A percentile compares a stretch with the other conserved stretches of the same genome.
These are phyloP conservation scores for Nasua narica DNA, from an alignment of 2,797 vertebrate species.

Conservation along the genomic window DNA sequence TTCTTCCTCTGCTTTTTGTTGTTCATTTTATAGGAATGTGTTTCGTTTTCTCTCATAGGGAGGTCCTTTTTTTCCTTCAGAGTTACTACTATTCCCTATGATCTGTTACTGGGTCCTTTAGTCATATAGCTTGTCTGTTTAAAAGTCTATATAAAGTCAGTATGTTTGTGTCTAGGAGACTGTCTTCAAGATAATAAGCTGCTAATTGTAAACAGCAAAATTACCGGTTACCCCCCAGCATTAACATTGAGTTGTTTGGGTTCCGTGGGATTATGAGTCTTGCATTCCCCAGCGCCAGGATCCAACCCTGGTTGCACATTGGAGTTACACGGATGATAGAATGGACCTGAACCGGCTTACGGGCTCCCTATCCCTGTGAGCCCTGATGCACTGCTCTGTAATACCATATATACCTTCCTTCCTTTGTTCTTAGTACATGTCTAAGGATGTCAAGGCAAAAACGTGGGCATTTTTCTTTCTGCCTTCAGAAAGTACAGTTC, in stretches of 20 bases:
- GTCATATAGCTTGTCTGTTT: background rate
- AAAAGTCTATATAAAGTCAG: background rate
- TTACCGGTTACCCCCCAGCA: background rate
- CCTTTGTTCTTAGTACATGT: background rate
- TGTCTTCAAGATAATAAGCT: slow-evolving; percentile 10
- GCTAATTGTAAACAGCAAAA: background rate
- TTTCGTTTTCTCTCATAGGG: background rate
- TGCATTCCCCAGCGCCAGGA: background rate
- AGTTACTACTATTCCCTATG: background rate
- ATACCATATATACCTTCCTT: background rate
- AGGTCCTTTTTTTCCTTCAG: background rate
- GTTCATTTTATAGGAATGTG: background rate
- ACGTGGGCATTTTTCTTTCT: background rate
- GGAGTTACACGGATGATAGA: background rate
- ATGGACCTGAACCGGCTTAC: background rate
- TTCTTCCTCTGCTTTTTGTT: background rate
- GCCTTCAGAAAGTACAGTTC: background rate
- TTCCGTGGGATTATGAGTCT: background rate
- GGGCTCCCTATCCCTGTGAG: background rate
- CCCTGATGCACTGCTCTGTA: background rate
- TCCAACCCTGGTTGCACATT: background rate
- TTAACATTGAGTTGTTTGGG: background rate
- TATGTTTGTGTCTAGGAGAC: background rate
- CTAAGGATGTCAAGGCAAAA: background rate
- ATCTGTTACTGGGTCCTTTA: background rate